phyloP scores from a whole-genome alignment of 2,113 vertebrate genomes.

The Alaudala cheleensis region DNA sequence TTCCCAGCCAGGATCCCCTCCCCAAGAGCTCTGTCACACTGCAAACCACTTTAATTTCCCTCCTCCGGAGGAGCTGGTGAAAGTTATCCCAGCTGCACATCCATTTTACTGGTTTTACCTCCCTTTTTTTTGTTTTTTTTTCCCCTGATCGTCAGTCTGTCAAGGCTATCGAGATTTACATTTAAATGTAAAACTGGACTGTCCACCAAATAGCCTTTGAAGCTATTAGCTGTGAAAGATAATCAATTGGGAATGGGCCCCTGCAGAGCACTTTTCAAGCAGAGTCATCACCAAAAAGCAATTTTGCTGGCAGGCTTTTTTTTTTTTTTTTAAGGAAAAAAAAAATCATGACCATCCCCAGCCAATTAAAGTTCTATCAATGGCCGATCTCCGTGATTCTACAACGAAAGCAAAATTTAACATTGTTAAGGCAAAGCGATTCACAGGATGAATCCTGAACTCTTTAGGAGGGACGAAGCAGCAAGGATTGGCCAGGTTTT shows the following conservation, averaged over 20 bases:
- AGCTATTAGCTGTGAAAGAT: slow-evolving; percentile 85
- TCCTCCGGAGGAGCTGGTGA: slow-evolving; percentile 33
- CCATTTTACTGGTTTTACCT: slow-evolving; percentile 23
- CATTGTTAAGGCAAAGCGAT: not conserved
- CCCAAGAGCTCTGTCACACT: not conserved
- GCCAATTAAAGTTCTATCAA: slow-evolving; percentile 15
- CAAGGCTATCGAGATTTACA: slow-evolving; percentile 67
- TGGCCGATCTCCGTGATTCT: not conserved
- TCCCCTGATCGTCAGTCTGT: slow-evolving; percentile 51
- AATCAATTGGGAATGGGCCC: slow-evolving; percentile 85
- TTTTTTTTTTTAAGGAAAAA: not conserved
- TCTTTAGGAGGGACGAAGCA: not conserved
- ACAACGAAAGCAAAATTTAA: not conserved
- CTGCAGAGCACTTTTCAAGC: slow-evolving; percentile 77
- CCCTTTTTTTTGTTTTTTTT: slow-evolving; percentile 4
- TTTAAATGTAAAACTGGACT: slow-evolving; percentile 67
- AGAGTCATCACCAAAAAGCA: slow-evolving; percentile 77
- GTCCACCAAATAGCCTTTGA: slow-evolving; percentile 71
- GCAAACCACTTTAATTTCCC: not conserved
- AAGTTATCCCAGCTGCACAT: slow-evolving; percentile 52
- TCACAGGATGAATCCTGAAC: not conserved
- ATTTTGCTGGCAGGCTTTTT: slow-evolving; percentile 62
- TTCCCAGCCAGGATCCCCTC: not conserved
- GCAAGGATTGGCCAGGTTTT: not conserved
- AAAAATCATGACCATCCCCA: not conserved